Evolutionary conservation across 2,888 invertebrate species (phyloP), one percentile per base, ranked within the genome.

Genomic region (Mesoligia furuncula): DNA sequence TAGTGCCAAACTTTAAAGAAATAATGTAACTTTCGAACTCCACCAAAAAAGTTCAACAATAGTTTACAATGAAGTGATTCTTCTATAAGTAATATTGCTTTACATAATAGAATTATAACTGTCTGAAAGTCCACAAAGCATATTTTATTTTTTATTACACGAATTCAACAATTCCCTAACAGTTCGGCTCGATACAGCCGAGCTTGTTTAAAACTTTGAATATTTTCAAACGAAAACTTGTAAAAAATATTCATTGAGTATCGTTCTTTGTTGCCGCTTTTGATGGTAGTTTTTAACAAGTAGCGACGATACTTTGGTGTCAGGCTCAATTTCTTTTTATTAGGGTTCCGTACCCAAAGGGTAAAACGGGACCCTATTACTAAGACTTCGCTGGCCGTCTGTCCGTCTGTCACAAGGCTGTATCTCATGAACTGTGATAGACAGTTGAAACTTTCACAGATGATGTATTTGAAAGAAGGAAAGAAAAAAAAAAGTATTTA

Each of bases 131-230:
- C 72, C 13, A 0, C 57, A 5, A 31, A 85, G 48, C 4, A 57
- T 31, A 70, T 70, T 83, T 83, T 39, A 62, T 85, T 76, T n/a
- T 78, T 73, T 57, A 59, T 45, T 39, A 24, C 39, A 39, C 4
- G 31, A 61, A 62, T 48, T 57, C 17, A 61, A 66, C 57, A 54
- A 59, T 64, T 8, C 45, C 45, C n/a, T 78, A 31, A 70, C 78
- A 83, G 71, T 80, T 70, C 17, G 20, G 45, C 66, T 78, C 59
- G 8, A 74, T 31, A 27, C n/a, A 78, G 17, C 54, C 57, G 57
- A 69, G 45, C 66, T 77, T 64, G 77, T 77, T 82, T 67, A 24
- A 77, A 85, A 85, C 62, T 82, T 85, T 73, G 77, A 48, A 77
- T 70, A 83, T 77, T 77, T 85, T 81, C 72, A 73, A 77, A 85